A percentile compares a stretch with the other conserved stretches of the same genome.
These are phyloP conservation scores for Dryadula phaetusa DNA, from an alignment of 2,888 invertebrate genomes.

Conservation along the genomic window DNA sequence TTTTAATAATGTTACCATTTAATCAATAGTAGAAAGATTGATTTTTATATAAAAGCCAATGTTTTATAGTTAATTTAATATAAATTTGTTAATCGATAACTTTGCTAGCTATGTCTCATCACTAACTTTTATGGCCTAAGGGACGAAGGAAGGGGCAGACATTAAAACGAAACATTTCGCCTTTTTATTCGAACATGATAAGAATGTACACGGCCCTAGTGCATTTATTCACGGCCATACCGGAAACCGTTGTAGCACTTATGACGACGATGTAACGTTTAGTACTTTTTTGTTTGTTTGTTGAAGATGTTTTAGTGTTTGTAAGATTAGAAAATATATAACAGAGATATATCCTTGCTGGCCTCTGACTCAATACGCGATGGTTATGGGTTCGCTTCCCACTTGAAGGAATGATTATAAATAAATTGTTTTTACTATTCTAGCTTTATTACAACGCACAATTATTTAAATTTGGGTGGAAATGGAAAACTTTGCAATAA, in stretches of 20 bases:
- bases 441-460: too few relatives aligned
- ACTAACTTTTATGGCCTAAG: slow-evolving; percentile 56
- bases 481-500: too few relatives aligned
- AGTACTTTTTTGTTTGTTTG: slow-evolving; percentile 17
- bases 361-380: background rate
- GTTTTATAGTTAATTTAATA: background rate
- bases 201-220: slow-evolving; percentile 56
- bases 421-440: too few relatives aligned
- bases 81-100: slow-evolving; percentile 24
- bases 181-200: slow-evolving; percentile 68
- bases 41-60: too few relatives aligned
- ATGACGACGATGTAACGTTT: slow-evolving; percentile 35
- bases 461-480: too few relatives aligned
- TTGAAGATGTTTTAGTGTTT: background rate
- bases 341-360: background rate
- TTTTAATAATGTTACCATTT: too few relatives aligned
- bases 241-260: slow-evolving; percentile 49
- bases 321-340: slow-evolving; percentile 4
- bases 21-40: too few relatives aligned
- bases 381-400: background rate
- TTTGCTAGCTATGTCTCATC: slow-evolving; percentile 39
- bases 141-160: slow-evolving; percentile 61
- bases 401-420: too few relatives aligned
- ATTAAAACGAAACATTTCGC: slow-evolving; percentile 66
- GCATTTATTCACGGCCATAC: slow-evolving; percentile 50